Evolutionary conservation across 2,888 invertebrate genomes (phyloP).

Genomic region (Phragmatobia fuliginosa): DNA sequence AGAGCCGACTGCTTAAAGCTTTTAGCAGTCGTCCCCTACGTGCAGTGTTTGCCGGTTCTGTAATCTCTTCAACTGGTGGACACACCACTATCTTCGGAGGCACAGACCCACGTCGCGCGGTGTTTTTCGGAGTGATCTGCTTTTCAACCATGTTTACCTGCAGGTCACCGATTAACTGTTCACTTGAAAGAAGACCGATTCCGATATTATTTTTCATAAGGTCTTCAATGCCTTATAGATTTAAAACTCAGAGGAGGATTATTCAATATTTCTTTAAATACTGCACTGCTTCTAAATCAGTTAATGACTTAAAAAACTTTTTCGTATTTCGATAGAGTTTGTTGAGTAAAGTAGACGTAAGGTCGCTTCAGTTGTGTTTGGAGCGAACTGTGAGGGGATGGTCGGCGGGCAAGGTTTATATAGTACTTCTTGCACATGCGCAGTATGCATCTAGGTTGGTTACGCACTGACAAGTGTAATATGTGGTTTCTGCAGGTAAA

Average conservation of each 20-base stretch:
- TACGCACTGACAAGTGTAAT: not conserved
- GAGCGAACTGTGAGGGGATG: constrained; percentile 13
- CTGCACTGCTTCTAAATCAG: constrained; percentile 32
- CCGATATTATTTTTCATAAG: constrained; percentile 78
- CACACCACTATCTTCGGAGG: constrained; percentile 82
- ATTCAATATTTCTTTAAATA: constrained; percentile 37
- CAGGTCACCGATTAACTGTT: constrained; percentile 70
- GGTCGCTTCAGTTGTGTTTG: not conserved
- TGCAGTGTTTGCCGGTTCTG: constrained; percentile 84
- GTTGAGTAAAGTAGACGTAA: constrained; percentile 49
- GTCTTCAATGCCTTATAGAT: constrained; percentile 57
- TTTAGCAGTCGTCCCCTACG: constrained; percentile 89
- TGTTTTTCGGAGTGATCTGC: constrained; percentile 60
- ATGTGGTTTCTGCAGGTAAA: not conserved
- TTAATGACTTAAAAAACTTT: constrained; percentile 71
- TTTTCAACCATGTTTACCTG: constrained; percentile 65
- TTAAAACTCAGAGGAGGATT: constrained; percentile 46
- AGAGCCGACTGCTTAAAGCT: constrained; percentile 88
- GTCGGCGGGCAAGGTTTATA: not conserved
- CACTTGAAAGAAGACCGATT: constrained; percentile 70
- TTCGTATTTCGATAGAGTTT: constrained; percentile 56
- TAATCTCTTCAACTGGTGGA: constrained; percentile 83
- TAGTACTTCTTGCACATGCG: constrained; percentile 5
- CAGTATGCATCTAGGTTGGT: not conserved
- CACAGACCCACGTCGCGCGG: constrained; percentile 67